Evolutionary conservation across 2,888 invertebrate species (phyloP), one percentile per base, ranked within the genome.

Genomic region (Choreutis nemorana): DNA sequence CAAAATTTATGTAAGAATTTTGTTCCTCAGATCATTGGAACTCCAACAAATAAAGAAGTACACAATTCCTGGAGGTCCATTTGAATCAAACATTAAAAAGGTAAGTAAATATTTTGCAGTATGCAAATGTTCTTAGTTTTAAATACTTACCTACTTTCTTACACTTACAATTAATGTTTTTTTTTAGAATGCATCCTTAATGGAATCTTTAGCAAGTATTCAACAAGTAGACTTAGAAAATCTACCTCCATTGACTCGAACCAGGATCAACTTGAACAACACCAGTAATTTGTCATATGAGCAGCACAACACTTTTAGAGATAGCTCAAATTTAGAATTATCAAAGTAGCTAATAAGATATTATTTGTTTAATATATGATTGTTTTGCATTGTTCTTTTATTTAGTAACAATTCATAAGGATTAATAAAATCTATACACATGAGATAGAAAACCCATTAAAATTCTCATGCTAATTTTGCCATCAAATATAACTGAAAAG

Each of bases 111-210:
- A 21, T 5, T 18, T 6, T 3, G 12, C 23, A 23, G 23, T 3
- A 6, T 10, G 11, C 12, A n/a, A n/a, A n/a, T 2, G 12, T 24
- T 10, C 12, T 12, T 24, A 11, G 13, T 24, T 24, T 12, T 5
- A 6, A 18, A 6, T 18, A 18, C 18, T 18, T 18, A 18, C n/a
- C 4, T 23, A 23, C 12, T 11, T 10, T 10, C 12, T 8, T 10
- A 12, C 6, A 12, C 9, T 6, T 30, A 13, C 20, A 15, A 15
- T 11, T 32, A 26, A 14, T 28, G 16, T 27, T 23, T 22, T 21
- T 31, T 60, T 68, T 41, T 60, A 77, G 77, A 73, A 72, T 55
- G 48, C 59, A 32, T 31, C 48, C 15, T 30, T 66, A 24, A 39
- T 65, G 25, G 42, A 48, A 31, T 51, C 42, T 7, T 38, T 77